Evolutionary conservation across 2,888 invertebrate species (phyloP), one percentile per base, ranked within the genome.

Genomic region (Alentia gelatinosa): DNA sequence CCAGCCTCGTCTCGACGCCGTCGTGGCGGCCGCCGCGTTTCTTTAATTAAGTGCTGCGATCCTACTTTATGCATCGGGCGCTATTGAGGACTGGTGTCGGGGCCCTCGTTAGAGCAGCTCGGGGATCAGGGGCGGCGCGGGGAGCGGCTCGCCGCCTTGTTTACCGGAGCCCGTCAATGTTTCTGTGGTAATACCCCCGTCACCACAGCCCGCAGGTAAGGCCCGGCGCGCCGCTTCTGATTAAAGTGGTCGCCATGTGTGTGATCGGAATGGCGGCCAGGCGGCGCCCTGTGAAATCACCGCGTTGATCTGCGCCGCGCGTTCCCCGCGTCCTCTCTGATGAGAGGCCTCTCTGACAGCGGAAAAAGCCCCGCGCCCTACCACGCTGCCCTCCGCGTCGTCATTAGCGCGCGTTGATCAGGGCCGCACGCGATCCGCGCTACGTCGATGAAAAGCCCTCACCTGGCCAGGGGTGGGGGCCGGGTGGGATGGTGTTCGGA

Each of bases 211-310:
- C 39, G 39, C 79, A 79, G 39, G 79, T 79, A 37, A 37, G 79
- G 37, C 79, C 7, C 19, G 79, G 23, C 4, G n/a, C 23, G 79
- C 39, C 1, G 35, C 7, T 1, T 19, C 39, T 79, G 79, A 79
- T 79, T 79, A 79, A 79, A 79, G 79, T 79, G 79, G 79, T 37
- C 79, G 19, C 79, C n/a, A 4, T 39, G 79, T 79, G 79, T 79
- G 79, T 79, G 79, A 79, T 79, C 39, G 39, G 79, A 79, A 79
- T 35, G 79, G 79, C 15, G 37, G 39, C 68, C 30, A 12, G 3
- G 68, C 68, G 68, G n/a, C 30, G 26, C 68, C 68, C 68, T 68
- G 68, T 68, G 68, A 68, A 68, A 68, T 68, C 68, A 68, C 68
- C 5, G 30, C 15, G 68, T 26, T 68, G 68, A 68, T 68, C 68